Evolutionary conservation across 2,888 invertebrate genomes (phyloP).

Genomic region (Lomographa bimaculata): DNA sequence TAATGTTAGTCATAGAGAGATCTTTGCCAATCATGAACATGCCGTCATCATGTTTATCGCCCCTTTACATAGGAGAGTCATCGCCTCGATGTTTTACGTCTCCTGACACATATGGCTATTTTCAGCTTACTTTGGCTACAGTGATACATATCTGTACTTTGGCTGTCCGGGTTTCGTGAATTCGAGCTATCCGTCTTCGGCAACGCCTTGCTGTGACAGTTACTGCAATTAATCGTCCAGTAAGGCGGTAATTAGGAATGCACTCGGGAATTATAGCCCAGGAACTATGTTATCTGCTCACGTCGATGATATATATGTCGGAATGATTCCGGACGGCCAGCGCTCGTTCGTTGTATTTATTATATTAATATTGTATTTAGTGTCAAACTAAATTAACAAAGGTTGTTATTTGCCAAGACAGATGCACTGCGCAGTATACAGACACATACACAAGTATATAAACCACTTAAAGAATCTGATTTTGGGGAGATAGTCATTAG

Average conservation of each 20-base stretch:
- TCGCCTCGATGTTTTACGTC: conserved; percentile 54
- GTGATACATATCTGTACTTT: conserved; percentile 20
- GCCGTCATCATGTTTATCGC: conserved; percentile 59
- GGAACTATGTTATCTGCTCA: conserved; percentile 23
- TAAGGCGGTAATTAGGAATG: conserved; percentile 27
- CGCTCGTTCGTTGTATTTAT: conserved; percentile 18
- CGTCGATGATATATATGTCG: conserved; percentile 17
- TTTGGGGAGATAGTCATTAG: too few relatives aligned
- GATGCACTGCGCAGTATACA: conserved; percentile 45
- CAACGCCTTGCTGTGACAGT: conserved; percentile 40
- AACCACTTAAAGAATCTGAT: too few relatives aligned
- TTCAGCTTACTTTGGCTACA: conserved; percentile 43
- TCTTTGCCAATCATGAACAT: conserved; percentile 73
- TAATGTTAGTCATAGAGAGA: conserved; percentile 54
- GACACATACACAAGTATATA: conserved; percentile 15
- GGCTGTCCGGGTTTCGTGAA: conserved; percentile 40
- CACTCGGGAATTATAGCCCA: conserved; percentile 28
- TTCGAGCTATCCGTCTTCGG: conserved; percentile 41
- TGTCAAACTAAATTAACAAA: conserved; percentile 58
- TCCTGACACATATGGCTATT: conserved; percentile 72
- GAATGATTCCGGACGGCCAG: conserved; percentile 5
- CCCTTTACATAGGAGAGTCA: conserved; percentile 59
- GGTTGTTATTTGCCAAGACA: conserved; percentile 68
- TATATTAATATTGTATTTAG: conserved; percentile 27
- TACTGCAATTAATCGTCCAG: conserved; percentile 34